phyloP scores from a whole-genome alignment of 2,797 vertebrate species.

The Todus mexicanus region DNA sequence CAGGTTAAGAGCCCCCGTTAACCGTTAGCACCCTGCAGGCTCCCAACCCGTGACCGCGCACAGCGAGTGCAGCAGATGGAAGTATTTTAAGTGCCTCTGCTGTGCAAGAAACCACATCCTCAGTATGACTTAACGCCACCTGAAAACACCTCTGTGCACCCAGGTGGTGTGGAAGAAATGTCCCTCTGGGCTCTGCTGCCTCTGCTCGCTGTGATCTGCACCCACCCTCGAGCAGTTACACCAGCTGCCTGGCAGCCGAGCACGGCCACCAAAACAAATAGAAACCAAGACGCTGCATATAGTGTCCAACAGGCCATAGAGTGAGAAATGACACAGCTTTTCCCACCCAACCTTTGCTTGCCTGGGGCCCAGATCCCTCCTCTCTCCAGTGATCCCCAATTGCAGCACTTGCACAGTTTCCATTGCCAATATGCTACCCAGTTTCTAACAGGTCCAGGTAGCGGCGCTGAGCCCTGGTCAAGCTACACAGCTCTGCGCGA shows the following conservation, averaged over 20 bases:
- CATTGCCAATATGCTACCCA: not conserved
- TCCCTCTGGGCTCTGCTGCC: not conserved
- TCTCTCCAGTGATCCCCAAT: not conserved
- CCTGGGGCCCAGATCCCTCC: not conserved
- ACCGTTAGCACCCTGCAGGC: accelerated
- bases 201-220: not conserved
- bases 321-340: not conserved
- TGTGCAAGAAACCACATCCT: not conserved
- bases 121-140: not conserved
- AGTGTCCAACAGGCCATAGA: not conserved
- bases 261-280: accelerated
- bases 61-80: not conserved
- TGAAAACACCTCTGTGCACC: not conserved
- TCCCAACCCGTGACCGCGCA: not conserved
- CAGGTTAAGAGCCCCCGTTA: accelerated
- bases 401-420: not conserved
- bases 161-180: not conserved
- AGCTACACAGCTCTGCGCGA: not conserved
- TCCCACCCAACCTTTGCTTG: not conserved
- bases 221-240: not conserved
- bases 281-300: not conserved
- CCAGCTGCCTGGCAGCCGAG: not conserved
- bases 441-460: not conserved
- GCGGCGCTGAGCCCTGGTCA: not conserved
- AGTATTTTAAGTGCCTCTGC: not conserved